phyloP scores from a whole-genome alignment of 2,888 invertebrate genomes.

The Cheilosia soror region DNA sequence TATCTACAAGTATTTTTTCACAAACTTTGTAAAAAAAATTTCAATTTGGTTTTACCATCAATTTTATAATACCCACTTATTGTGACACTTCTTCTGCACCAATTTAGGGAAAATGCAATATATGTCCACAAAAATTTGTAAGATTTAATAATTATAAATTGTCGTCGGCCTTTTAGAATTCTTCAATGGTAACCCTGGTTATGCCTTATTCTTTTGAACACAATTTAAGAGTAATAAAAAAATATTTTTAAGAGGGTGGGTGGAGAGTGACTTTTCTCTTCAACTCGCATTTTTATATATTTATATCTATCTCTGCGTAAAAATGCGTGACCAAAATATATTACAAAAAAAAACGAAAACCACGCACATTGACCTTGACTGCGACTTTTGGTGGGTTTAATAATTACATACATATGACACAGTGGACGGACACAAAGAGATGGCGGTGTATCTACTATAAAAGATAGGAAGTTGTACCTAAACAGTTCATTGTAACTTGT shows the following conservation, averaged over 20 bases:
- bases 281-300: neutral
- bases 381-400: constrained; percentile 43
- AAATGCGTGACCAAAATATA: constrained; percentile 20
- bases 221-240: constrained; percentile 22
- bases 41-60: too few species aligned
- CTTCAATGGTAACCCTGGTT: too few species aligned
- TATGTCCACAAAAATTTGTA: too few species aligned
- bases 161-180: too few species aligned
- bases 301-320: neutral
- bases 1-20: too few species aligned
- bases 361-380: constrained; percentile 66
- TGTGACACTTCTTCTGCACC: too few species aligned
- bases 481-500: neutral
- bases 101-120: too few species aligned
- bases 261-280: constrained; percentile 22
- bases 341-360: neutral
- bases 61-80: too few species aligned
- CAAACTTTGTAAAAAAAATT: too few species aligned
- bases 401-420: constrained; percentile 30
- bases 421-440: constrained; percentile 10
- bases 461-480: constrained; percentile 12
- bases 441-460: neutral
- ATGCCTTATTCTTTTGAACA: too few species aligned
- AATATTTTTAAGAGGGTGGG: neutral
- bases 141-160: too few species aligned